Evolutionary conservation across 1,140 invertebrate species (phyloP), one percentile per base, ranked within the genome.

Genomic region (Drosophila ananassae): DNA sequence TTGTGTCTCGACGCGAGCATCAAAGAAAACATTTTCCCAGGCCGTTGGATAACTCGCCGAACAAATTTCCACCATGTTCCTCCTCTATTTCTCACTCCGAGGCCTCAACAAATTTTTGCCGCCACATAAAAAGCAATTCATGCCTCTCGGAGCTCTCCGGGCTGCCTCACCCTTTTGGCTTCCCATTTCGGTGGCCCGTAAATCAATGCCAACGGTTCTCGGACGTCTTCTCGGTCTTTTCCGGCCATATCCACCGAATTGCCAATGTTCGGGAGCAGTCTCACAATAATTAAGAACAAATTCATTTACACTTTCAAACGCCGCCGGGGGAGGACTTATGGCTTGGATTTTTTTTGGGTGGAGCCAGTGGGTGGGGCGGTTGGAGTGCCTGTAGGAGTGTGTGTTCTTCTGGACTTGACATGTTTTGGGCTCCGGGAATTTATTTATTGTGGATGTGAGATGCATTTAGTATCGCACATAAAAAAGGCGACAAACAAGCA

Each of bases 261-360:
- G 81, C 77, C 77, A 85, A 80, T 46, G 58, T 34, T 22, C 37
- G 34, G 52, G 46, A 58, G 59, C 68, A 56, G 17, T 75, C 53
- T 58, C 76, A 77, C 79, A 69, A 89, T 89, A 89, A 89, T 89
- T 89, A 89, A 89, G 83, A 89, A 89, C 83, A 89, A 89, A 89
- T 89, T 89, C 83, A 89, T 89, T 89, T 89, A 89, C 83, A 89
- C 83, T 83, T 89, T 89, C 64, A 76, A 77, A 83, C 53, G 72
- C 24, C 47, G 67, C 34, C 48, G 4, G 68, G 34, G 48, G 56
- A 34, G n/a, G 63, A 39, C 47, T 30, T 34, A n/a, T 48, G 39
- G 30, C 41, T 47, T 17, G 13, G 7, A 34, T 44, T 55, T 24
- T 44, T 13, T 50, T n/a, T 50, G 54, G 41, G 44, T 21, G 25